Conservation (phyloP, 2,113 vertebrate genomes). For the Epinephelus fuscoguttatus region DNA sequence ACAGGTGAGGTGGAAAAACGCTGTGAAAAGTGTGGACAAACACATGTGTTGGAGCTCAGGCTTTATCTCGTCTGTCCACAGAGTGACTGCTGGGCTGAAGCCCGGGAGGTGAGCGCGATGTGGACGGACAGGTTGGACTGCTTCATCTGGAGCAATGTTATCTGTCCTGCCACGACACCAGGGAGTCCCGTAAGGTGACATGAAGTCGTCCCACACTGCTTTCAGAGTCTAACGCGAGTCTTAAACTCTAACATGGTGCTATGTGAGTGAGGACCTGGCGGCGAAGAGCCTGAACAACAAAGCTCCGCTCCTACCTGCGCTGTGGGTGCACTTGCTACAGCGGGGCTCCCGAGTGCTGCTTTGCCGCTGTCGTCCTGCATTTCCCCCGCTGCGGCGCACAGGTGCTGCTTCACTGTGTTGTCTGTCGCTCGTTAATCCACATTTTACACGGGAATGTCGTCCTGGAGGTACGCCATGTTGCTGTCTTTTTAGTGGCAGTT, state of each 20-base stretch:
- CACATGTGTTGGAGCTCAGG: constrained; percentile 24
- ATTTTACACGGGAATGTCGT: constrained; percentile 20
- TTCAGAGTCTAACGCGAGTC: fast-evolving
- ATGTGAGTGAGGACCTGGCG: not conserved
- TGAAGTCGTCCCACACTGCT: fast-evolving
- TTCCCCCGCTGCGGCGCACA: constrained; percentile 48
- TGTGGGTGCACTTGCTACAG: not conserved
- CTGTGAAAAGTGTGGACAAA: not conserved
- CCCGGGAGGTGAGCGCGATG: constrained; percentile 32
- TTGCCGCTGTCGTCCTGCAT: constrained; percentile 78
- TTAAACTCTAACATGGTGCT: not conserved
- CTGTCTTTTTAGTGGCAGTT: not conserved
- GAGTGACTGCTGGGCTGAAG: not conserved
- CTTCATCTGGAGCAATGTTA: constrained; percentile 4
- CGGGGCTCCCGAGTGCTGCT: constrained; percentile 53
- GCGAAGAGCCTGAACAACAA: not conserved
- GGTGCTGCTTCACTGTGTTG: constrained; percentile 30
- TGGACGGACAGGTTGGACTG: constrained; percentile 69
- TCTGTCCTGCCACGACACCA: not conserved
- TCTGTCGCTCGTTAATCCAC: constrained; percentile 28
- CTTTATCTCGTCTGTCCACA: not conserved
- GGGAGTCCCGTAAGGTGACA: not conserved
- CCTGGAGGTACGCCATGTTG: not conserved
- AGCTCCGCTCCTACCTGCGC: constrained; percentile 60
- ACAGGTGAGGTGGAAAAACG: not conserved